Evolutionary conservation across 2,888 invertebrate genomes (phyloP), one percentile per base, ranked within the genome.

Genomic region (Tipula vernalis): DNA sequence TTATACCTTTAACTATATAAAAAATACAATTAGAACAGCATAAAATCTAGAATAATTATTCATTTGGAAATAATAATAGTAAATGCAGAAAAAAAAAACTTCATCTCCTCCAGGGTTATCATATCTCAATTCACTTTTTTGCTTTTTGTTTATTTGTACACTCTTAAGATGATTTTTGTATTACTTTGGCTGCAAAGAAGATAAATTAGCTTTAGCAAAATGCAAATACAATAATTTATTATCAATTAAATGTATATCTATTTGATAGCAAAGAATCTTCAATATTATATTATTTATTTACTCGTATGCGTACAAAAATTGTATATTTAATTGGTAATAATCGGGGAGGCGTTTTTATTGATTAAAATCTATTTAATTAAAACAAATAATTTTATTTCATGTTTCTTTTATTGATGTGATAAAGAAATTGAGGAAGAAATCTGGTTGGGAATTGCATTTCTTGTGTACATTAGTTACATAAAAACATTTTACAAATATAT

Each of bases 201-300:
- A 84, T 84, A 84, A 84, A 84, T 84, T 15, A 84, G 41, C 5
- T n/a, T 39, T 15, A 39, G 39, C 39, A 84, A 39, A 84, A 84
- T 39, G 41, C 41, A 84, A 84, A 84, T 84, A 84, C 84, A 39
- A 84, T 84, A 84, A 84, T 84, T 84, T 84, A 84, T 84, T 84
- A 84, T 84, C 84, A 84, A 84, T 84, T 84, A 84, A 84, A 84
- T 84, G 41, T 18, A 28, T 71, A 71, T 71, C 71, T 71, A 71
- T 71, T 71, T 71, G 71, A 71, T 71, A 71, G 71, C 6, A 71
- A 28, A 71, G 18, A 18, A 71, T 71, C 84, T 84, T 84, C 28
- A 28, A 71, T 71, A 28, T 28, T 28, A 18, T 71, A 18, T 71
- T 36, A 84, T 84, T 84, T 41, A 84, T 39, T 39, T 84, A 84